A percentile compares a stretch with the other conserved stretches of the same genome.
Conservation (phyloP, 2,797 vertebrate genomes). For the Artibeus lituratus region DNA sequence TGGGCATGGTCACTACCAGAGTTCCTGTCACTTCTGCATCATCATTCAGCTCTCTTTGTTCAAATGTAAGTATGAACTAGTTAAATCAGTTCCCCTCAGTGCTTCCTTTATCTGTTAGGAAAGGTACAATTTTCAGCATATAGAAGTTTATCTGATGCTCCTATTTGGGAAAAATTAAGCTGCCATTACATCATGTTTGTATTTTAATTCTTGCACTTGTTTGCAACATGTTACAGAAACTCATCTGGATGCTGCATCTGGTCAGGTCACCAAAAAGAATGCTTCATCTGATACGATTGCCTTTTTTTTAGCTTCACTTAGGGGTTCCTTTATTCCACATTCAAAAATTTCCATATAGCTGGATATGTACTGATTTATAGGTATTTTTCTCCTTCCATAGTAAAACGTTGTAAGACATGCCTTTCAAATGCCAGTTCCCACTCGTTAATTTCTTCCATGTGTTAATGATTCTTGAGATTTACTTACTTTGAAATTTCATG, state of each 20-base stretch:
- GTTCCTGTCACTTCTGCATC: background rate
- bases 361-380: background rate
- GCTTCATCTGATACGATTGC: background rate
- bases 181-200: background rate
- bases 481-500: constrained; percentile 18
- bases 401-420: background rate
- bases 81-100: background rate
- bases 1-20: background rate
- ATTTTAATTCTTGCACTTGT: background rate
- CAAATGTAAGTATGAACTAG: background rate
- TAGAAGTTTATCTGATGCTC: background rate
- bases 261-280: background rate
- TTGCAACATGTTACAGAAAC: background rate
- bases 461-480: background rate
- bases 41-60: constrained; percentile 1
- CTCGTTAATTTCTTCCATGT: background rate
- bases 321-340: background rate
- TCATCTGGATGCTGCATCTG: background rate
- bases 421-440: background rate
- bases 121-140: background rate
- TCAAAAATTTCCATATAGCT: background rate
- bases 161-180: background rate
- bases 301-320: background rate
- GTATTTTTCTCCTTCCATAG: background rate
- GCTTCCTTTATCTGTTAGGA: background rate